Base-by-base conservation (phyloP, 2,888 invertebrate genomes). In the Brachyptera risi region DNA sequence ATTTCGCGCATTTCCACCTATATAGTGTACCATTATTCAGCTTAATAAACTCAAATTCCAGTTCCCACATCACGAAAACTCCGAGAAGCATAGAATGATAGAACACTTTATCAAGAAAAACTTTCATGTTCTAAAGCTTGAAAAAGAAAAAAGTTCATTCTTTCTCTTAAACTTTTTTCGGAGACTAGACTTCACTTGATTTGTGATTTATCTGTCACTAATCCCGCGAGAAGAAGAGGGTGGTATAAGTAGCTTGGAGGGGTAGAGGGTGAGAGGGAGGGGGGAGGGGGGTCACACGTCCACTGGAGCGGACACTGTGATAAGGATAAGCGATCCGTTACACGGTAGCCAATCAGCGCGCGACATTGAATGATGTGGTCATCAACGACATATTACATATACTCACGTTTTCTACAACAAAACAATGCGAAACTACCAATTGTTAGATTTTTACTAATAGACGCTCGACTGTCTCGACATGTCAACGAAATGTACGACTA, bases 291-390 rank as follows among this genome's bases (percentile, higher is more conserved):
- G 54, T 54, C 35, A 54, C 54, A 19, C 37, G 35, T 35, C 54
- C 54, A 54, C 5, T 54, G 21, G 54, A 54, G 54, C 54, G 54
- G 54, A 54, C 54, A 54, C 54, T 23, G 35, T 23, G 54, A 54
- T 54, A 54, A 54, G 54, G 54, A 54, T 54, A 54, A 54, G 54
- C 56, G 60, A 60, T 38, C 27, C 56, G 26, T 42, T 26, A 54
- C 37, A 37, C 26, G 24, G 19, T 24, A 58, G 57, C 61, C 61
- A 61, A 61, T 61, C 61, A 61, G 37, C 40, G 47, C 24, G 19
- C 50, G 61, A 61, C 61, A 50, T 57, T 61, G 61, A 61, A 40
- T 61, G 61, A 61, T 61, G 61, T 51, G 61, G 61, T 61, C 61
- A 61, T 61, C 61, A 61, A 58, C 50, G 38, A 13, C 38, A 13